These are phyloP conservation scores for Caiman crocodilus DNA, from an alignment of 2,797 vertebrate species.

Conservation along the genomic window DNA sequence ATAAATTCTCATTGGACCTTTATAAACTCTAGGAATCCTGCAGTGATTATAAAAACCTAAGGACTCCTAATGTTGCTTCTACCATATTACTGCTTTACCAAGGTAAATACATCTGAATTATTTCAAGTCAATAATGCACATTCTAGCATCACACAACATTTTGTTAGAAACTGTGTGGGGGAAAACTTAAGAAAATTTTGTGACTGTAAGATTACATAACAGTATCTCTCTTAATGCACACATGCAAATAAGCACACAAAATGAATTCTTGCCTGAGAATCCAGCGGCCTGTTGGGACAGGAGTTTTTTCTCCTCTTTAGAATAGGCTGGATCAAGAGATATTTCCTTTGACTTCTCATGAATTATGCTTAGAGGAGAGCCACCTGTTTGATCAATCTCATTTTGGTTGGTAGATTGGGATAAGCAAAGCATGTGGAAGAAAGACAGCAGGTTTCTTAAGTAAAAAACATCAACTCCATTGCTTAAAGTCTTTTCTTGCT, in stretches of 20 bases:
- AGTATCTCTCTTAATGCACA: too few species aligned
- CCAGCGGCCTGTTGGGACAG: not conserved
- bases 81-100: rapidly evolving
- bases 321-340: not conserved
- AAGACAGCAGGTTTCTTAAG: not conserved
- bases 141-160: rapidly evolving
- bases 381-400: not conserved
- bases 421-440: not conserved
- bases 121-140: not conserved
- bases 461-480: rapidly evolving
- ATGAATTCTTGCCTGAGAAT: not conserved
- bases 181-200: not conserved
- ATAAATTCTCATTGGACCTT: conserved; percentile 20
- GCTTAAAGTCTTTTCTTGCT: not conserved
- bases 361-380: not conserved
- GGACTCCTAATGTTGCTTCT: not conserved
- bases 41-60: not conserved
- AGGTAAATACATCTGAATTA: not conserved
- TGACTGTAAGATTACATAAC: not conserved
- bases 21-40: not conserved
- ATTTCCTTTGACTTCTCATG: not conserved
- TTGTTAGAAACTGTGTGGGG: not conserved
- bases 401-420: not conserved
- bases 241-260: not conserved
- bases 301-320: not conserved